phyloP scores from a whole-genome alignment of 2,888 invertebrate species.

The Lamellibrachia columna region DNA sequence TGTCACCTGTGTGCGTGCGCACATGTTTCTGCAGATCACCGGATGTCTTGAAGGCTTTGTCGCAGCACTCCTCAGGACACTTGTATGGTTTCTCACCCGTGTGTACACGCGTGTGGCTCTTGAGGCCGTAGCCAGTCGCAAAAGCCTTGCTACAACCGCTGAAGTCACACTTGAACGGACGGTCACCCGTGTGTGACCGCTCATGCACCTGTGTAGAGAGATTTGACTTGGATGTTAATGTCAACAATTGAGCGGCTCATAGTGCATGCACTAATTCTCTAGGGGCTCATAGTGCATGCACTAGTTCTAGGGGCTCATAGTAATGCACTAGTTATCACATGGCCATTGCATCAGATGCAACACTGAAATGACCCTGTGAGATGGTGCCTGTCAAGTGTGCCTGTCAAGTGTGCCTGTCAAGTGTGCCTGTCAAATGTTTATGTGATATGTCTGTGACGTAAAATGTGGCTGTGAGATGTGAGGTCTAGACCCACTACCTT shows the following conservation, averaged over 20 bases:
- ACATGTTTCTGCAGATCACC: conserved; percentile 73
- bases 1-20: conserved; percentile 71
- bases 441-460: too few species aligned
- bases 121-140: conserved; percentile 69
- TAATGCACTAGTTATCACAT: too few species aligned
- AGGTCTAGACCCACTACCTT: neutral
- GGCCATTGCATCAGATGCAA: too few species aligned
- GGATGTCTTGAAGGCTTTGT: conserved; percentile 73
- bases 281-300: too few species aligned
- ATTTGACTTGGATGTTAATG: neutral
- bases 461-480: neutral
- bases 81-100: conserved; percentile 73
- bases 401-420: too few species aligned
- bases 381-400: too few species aligned
- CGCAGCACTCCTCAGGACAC: conserved; percentile 68
- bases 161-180: conserved; percentile 65
- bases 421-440: too few species aligned
- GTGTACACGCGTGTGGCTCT: conserved; percentile 71
- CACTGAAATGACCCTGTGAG: too few species aligned
- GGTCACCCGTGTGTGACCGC: conserved; percentile 66
- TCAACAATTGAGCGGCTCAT: neutral
- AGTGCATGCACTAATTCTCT: too few species aligned
- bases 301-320: too few species aligned
- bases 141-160: conserved; percentile 65
- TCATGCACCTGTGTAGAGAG: conserved; percentile 63